Base-by-base conservation (phyloP, 2,888 invertebrate species). In the Galerucella calmariensis region DNA sequence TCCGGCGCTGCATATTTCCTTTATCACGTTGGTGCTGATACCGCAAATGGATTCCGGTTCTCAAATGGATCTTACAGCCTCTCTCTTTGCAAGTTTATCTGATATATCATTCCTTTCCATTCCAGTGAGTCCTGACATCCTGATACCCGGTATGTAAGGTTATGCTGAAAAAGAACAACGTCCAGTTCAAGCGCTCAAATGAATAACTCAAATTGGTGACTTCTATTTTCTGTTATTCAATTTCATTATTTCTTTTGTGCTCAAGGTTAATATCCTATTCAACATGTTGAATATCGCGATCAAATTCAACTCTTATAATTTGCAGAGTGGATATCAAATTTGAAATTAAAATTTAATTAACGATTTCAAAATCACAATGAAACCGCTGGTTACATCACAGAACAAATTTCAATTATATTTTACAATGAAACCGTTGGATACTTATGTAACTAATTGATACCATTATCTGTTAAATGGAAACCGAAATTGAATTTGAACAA, bases 391-490 rank as follows among this genome's bases (percentile, higher is more conserved):
- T 62, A 41, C 35, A 62, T 62, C 62, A 65, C 44, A 44, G 20
- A 65, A 65, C 46, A 46, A 65, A 65, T 65, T 65, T 65, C 46
- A 44, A 46, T 65, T 65, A 65, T 44, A 44, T 56, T 56, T 65
- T 46, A 65, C 63, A 65, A 65, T 65, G 12, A 16, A 62, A 16
- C 35, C 62, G 46, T 65, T 65, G 20, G 11, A 65, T 65, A 65
- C 63, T 65, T 65, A 46, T 65, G 69, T 51, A 62, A 70, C 35
- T 70, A 70, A 70, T 70, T 70, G 56, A 70, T 70, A 70, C 27
- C 56, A 70, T 70, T 70, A 70, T 70, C 53, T 41, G 46, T 48
- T 51, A 16, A 51, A 53, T 63, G 46, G 14, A 70, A 70, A 20
- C 46, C 46, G 16, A 20, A 46, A 65, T 46, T 46, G 16, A 65